Conservation (phyloP, 2,113 vertebrate species). For the Nesogale talazaci region DNA sequence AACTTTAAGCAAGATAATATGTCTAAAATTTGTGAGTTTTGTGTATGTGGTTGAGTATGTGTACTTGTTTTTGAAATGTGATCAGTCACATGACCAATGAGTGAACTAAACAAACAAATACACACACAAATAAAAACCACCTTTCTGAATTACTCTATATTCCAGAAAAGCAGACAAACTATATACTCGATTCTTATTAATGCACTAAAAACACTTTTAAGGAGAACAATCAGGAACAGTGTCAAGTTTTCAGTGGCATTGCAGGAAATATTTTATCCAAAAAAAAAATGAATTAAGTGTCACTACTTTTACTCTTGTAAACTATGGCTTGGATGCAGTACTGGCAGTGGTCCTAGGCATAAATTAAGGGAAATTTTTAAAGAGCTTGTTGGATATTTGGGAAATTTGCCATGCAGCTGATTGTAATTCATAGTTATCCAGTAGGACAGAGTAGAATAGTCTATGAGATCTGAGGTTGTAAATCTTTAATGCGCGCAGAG, state of each 20-base stretch:
- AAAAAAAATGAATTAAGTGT: not conserved
- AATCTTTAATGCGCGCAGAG: too few relatives aligned
- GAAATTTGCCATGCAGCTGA: too few relatives aligned
- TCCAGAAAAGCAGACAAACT: not conserved
- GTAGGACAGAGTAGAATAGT: too few relatives aligned
- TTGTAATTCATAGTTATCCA: too few relatives aligned
- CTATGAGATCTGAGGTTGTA: too few relatives aligned
- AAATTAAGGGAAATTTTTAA: not conserved
- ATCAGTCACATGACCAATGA: not conserved
- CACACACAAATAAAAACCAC: not conserved
- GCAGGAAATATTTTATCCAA: not conserved
- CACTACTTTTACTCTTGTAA: not conserved
- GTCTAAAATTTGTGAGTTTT: not conserved
- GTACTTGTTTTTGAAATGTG: not conserved
- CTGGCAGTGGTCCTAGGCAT: not conserved
- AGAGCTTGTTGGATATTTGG: not conserved
- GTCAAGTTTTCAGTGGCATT: not conserved
- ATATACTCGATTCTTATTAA: not conserved
- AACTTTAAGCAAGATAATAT: not conserved
- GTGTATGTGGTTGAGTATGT: not conserved
- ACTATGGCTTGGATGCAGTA: not conserved
- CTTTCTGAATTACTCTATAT: not conserved
- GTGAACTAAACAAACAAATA: too few relatives aligned
- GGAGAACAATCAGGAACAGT: not conserved
- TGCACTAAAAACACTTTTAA: not conserved